Evolutionary conservation across 2,797 vertebrate species (phyloP).

Genomic region (Falco cherrug): DNA sequence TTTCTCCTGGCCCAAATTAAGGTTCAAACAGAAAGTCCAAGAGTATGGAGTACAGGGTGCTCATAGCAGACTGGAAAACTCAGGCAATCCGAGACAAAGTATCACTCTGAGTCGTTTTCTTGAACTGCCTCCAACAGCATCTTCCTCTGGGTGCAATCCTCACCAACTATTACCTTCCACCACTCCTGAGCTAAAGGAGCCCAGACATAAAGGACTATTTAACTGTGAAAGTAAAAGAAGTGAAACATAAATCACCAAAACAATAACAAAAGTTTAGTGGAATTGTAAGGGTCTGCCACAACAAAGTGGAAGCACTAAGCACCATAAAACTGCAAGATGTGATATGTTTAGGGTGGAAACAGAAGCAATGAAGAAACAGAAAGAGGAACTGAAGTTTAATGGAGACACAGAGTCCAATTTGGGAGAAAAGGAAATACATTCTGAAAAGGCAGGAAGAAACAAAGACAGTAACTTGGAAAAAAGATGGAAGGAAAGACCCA

Average conservation of each 20-base stretch:
- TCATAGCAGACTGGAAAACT: not conserved
- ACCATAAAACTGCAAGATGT: not conserved
- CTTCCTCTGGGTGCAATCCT: not conserved
- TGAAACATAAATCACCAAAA: not conserved
- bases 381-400: not conserved
- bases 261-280: not conserved
- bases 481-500: not conserved
- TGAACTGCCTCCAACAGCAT: not conserved
- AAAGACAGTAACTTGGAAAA: not conserved
- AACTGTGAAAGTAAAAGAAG: not conserved
- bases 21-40: not conserved
- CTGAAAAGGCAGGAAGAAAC: not conserved
- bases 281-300: not conserved
- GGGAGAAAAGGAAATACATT: not conserved
- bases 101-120: not conserved
- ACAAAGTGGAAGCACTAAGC: not conserved
- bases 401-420: not conserved
- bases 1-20: not conserved
- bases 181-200: not conserved
- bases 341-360: not conserved
- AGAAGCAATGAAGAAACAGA: not conserved
- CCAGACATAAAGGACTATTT: not conserved
- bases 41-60: not conserved
- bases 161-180: not conserved
- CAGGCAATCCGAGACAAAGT: not conserved